Base-by-base conservation (phyloP, 35 echinoderm and acorn worm species). In the Chiridota heheva region DNA sequence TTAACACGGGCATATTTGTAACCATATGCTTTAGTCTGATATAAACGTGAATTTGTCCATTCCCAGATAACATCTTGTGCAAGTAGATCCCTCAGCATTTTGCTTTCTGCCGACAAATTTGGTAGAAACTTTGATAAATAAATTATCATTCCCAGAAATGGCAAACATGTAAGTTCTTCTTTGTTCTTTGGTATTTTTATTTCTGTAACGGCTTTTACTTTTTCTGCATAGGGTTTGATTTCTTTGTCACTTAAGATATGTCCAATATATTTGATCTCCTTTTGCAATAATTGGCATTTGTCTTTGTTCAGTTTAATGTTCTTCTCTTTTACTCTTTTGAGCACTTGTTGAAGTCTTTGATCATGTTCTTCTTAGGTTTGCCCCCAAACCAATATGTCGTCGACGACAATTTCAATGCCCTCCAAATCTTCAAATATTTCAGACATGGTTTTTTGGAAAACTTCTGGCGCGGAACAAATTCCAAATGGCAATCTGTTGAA, bases 341-440 rank as follows among this genome's bases (percentile, higher is more conserved):
- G 56, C 5, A 85, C 80, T 5, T 66, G 0, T 2, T 76, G 35
- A 64, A 83, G 79, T n/a, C 72, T 76, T 2, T 57, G 12, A 76
- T 76, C 32, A 22, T 76, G 44, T 48, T 76, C n/a, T 13, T 2
- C 17, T 13, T 32, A 2, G 40, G 6, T 2, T 53, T 76, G 33
- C 0, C 78, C 86, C 79, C 58, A 82, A 36, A 84, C 33, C 13
- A 90, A 36, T 13, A 90, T 90, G 59, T 90, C 87, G 58, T 90
- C 87, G 18, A 77, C 66, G 10, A 59, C 16, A 18, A 65, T 44
- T 53, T 83, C 71, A 5, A 84, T 60, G 5, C 79, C 87, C 28
- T 36, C 30, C 2, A 84, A 17, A 8, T 24, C 56, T 22, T 68
- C 72, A 69, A 78, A 84, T 66, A 55, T 34, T n/a, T 62, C 16